Percentiles rank a stretch among this genome's conserved stretches.
phyloP scores from a whole-genome alignment of 2,797 vertebrate species.

The Morus bassanus region DNA sequence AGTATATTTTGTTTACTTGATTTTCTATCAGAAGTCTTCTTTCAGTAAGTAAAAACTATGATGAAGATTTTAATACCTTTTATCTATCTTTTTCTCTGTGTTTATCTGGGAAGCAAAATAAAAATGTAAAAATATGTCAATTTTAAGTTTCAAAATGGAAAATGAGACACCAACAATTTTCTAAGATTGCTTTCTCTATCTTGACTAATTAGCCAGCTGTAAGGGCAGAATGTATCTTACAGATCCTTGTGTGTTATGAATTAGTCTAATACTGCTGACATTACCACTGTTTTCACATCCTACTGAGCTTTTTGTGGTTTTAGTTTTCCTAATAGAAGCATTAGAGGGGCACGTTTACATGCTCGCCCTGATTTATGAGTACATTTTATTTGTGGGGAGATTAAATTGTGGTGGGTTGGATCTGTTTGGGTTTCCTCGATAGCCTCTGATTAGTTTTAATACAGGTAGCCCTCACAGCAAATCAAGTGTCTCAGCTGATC shows the following conservation, averaged over 20 bases:
- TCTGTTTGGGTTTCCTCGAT: constrained; percentile 27
- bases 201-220: not conserved
- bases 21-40: not conserved
- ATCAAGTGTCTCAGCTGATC: constrained; percentile 35
- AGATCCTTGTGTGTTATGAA: not conserved
- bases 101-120: not conserved
- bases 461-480: not conserved
- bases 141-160: not conserved
- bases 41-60: not conserved
- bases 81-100: not conserved
- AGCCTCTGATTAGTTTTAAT: constrained; percentile 38
- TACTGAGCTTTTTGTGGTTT: constrained; percentile 20
- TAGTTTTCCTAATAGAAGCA: not conserved
- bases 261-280: not conserved
- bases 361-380: constrained; percentile 33
- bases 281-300: not conserved
- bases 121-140: not conserved
- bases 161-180: not conserved
- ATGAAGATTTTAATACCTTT: not conserved
- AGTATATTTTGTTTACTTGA: not conserved
- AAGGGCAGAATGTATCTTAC: not conserved
- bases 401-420: constrained; percentile 17
- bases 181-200: not conserved
- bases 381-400: constrained; percentile 32
- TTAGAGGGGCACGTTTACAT: not conserved